phyloP scores from a whole-genome alignment of 2,797 vertebrate genomes.

The Myripristis jacobus region DNA sequence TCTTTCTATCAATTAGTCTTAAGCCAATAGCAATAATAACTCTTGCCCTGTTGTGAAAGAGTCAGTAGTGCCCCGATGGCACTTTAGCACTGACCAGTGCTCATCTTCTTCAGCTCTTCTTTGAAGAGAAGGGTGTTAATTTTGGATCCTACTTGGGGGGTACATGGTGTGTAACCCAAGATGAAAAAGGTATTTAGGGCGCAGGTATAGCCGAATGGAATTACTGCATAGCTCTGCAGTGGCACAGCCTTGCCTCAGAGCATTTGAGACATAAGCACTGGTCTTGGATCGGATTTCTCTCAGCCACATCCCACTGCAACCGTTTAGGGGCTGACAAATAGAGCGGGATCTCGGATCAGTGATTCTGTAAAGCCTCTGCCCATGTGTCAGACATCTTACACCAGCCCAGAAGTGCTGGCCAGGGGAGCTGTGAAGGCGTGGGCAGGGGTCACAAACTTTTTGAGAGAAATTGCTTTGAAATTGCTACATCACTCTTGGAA shows the following conservation, averaged over 20 bases:
- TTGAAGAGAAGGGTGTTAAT: conserved; percentile 33
- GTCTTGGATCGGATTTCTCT: conserved; percentile 60
- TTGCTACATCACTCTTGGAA: conserved; percentile 28
- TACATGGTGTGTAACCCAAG: conserved; percentile 45
- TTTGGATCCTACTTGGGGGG: conserved; percentile 38
- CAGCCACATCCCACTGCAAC: conserved; percentile 51
- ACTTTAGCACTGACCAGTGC: not conserved
- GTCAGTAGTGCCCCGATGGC: not conserved
- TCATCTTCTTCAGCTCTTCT: conserved; percentile 6
- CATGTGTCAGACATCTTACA: conserved; percentile 48
- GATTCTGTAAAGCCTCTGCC: conserved; percentile 55
- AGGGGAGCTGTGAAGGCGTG: conserved; percentile 35
- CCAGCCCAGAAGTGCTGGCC: conserved; percentile 34
- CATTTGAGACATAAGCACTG: conserved; percentile 45
- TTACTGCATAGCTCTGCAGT: conserved; percentile 61
- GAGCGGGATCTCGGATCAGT: conserved; percentile 58
- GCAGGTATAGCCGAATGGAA: conserved; percentile 57
- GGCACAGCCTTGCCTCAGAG: conserved; percentile 37
- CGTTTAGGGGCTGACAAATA: conserved; percentile 69
- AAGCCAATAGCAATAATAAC: not conserved
- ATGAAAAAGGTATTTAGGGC: conserved; percentile 55
- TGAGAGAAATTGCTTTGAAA: conserved; percentile 38
- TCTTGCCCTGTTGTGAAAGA: not conserved
- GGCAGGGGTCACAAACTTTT: conserved; percentile 34
- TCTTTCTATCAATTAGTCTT: no score